Base-by-base conservation (phyloP, 2,888 invertebrate species). In the Aporophyla lueneburgensis region DNA sequence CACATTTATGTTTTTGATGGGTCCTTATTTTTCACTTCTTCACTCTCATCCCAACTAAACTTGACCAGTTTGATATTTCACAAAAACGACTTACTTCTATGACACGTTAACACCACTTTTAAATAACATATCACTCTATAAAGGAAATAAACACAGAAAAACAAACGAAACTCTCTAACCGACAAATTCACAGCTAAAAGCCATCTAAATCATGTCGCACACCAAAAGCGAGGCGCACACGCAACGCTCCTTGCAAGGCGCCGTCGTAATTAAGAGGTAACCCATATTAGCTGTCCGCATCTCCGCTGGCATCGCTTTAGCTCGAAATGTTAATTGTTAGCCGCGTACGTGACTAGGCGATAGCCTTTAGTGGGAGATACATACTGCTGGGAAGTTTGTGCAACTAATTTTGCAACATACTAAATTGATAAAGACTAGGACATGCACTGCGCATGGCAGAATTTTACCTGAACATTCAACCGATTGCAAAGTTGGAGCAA, bases 241-340 rank as follows among this genome's bases (percentile, higher is more conserved):
- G 85, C 84, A 87, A 68, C 61, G 24, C 67, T 54, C 86, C 78
- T 74, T 81, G 70, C 81, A 89, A 83, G 89, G 83, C 72, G 63
- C 86, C 86, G 80, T 21, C 81, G 72, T 87, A 86, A 89, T 89
- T 86, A 89, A 90, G 89, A 78, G 80, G 81, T 87, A 77, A 80
- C 75, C 89, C 88, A 89, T 90, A 89, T 89, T 89, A 86, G 90
- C 76, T 62, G 84, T 33, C 51, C 71, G 76, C 86, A 89, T 89
- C 90, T 81, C 77, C 54, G 70, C 71, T 69, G 88, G 87, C 87
- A 88, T 88, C 84, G 80, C 77, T 86, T 61, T 24, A 75, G 76
- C 84, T 84, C 67, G 78, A 84, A 87, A 88, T 89, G 88, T 89
- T 89, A 89, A 89, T 89, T 89, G 88, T 89, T 80, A 77, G 77